These are phyloP conservation scores for Drosophila meridionalis DNA, from an alignment of 2,888 invertebrate species.

Conservation along the genomic window DNA sequence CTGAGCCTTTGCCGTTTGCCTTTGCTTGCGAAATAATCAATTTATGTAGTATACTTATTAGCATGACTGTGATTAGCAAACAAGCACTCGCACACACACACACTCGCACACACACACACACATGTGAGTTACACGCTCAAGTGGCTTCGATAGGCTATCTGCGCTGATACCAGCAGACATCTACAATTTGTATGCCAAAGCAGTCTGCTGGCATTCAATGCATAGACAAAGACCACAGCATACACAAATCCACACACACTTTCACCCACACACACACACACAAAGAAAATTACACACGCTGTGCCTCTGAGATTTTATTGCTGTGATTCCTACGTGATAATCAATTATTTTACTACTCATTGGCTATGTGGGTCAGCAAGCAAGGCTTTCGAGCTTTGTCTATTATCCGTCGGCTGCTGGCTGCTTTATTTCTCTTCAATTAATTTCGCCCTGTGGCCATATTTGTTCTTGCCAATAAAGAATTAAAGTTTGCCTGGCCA, in stretches of 20 bases:
- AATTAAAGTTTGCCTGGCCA: background rate
- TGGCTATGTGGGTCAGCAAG: slow-evolving; percentile 78
- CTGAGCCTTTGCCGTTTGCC: slow-evolving; percentile 16
- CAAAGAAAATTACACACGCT: background rate
- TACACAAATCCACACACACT: background rate
- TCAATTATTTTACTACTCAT: slow-evolving; percentile 79
- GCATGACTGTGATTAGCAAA: slow-evolving; percentile 39
- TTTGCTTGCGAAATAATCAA: slow-evolving; percentile 62
- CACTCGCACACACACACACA: slow-evolving; percentile 28
- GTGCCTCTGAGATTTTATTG: slow-evolving; percentile 57
- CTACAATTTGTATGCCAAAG: slow-evolving; percentile 35
- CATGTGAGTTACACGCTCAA: slow-evolving; percentile 46
- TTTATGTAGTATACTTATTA: slow-evolving; percentile 69
- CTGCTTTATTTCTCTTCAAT: slow-evolving; percentile 58
- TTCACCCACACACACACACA: background rate
- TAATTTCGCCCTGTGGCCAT: slow-evolving; percentile 40
- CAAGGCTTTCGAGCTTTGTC: slow-evolving; percentile 25
- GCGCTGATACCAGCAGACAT: slow-evolving; percentile 30
- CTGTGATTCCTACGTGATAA: slow-evolving; percentile 69
- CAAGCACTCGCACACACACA: slow-evolving; percentile 30
- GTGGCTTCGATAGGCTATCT: slow-evolving; percentile 52
- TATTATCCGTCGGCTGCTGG: slow-evolving; percentile 27
- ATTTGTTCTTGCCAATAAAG: slow-evolving; percentile 18
- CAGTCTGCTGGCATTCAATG: slow-evolving; percentile 28
- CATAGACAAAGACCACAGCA: slow-evolving; percentile 30